phyloP scores from a whole-genome alignment of 2,113 vertebrate genomes.

The Platichthys stellatus region DNA sequence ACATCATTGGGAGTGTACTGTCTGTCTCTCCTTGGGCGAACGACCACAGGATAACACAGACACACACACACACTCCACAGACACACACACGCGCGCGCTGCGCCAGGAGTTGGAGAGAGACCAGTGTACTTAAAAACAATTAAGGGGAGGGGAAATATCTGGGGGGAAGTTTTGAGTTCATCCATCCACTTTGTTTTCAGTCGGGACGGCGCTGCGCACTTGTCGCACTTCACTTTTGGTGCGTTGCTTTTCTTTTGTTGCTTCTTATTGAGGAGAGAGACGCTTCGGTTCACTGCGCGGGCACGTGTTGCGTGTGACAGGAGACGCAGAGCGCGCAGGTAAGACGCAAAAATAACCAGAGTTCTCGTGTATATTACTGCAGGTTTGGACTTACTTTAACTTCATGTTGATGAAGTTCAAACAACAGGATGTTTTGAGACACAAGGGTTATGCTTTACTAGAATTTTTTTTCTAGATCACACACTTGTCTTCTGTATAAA shows the following conservation, averaged over 20 bases:
- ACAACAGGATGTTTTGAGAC: not conserved
- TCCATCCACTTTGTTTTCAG: constrained; percentile 5
- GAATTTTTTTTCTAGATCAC: not conserved
- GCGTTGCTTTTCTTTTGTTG: not conserved
- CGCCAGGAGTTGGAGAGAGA: constrained; percentile 59
- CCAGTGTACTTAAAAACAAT: constrained; percentile 26
- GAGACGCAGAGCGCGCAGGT: constrained; percentile 57
- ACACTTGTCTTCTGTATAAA: not conserved
- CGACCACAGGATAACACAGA: constrained; percentile 43
- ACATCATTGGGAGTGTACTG: constrained; percentile 43
- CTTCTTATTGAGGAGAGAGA: not conserved
- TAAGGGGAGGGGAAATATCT: constrained; percentile 55
- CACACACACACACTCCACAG: constrained; percentile 23
- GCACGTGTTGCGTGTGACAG: constrained; percentile 35
- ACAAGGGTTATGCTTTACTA: too few relatives aligned
- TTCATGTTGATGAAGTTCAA: not conserved
- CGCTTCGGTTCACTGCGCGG: not conserved
- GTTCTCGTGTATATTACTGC: too few relatives aligned
- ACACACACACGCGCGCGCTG: constrained; percentile 18
- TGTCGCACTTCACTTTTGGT: constrained; percentile 8
- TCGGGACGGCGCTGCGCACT: constrained; percentile 20
- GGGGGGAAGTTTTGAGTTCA: constrained; percentile 28
- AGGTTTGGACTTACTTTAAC: not conserved
- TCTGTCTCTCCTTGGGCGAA: constrained; percentile 33
- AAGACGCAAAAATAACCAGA: constrained; percentile 20